Conservation (phyloP, 1,140 invertebrate species). For the Bicyclus anynana region DNA sequence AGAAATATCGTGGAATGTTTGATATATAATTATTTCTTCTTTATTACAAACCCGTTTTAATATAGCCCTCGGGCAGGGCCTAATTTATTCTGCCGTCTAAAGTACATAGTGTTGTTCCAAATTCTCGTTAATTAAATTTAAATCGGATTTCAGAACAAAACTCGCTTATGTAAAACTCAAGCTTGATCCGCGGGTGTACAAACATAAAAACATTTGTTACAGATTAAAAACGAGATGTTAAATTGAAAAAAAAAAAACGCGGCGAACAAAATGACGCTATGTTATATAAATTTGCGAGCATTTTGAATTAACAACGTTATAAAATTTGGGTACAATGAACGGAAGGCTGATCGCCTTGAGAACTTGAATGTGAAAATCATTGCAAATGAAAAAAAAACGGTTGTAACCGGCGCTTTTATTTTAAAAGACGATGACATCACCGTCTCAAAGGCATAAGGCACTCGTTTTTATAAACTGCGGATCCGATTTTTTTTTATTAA, state of each 20-base stretch:
- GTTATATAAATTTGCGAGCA: slow-evolving; percentile 22
- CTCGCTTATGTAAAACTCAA: neutral
- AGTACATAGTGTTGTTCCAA: neutral
- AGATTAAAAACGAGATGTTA: slow-evolving; percentile 6
- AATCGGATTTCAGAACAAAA: neutral
- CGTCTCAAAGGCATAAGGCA: slow-evolving; percentile 3
- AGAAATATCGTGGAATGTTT: too few species aligned
- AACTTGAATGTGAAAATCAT: slow-evolving; percentile 43
- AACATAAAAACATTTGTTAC: neutral
- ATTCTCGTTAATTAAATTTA: neutral
- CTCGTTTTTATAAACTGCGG: slow-evolving; percentile 9
- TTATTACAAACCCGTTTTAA: neutral
- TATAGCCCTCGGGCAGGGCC: neutral
- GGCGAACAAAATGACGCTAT: slow-evolving; percentile 16
- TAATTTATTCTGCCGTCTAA: neutral
- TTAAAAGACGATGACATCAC: slow-evolving; percentile 20
- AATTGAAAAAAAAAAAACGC: slow-evolving; percentile 14
- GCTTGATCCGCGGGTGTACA: neutral
- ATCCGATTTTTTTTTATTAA: neutral
- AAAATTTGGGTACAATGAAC: slow-evolving; percentile 60
- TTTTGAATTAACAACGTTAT: slow-evolving; percentile 32
- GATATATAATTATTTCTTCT: neutral
- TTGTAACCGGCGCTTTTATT: slow-evolving; percentile 25
- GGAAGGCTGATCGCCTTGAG: slow-evolving; percentile 53
- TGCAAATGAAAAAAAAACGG: slow-evolving; percentile 32